phyloP scores from a whole-genome alignment of 2,888 invertebrate species.

The Leptothorax acervorum region DNA sequence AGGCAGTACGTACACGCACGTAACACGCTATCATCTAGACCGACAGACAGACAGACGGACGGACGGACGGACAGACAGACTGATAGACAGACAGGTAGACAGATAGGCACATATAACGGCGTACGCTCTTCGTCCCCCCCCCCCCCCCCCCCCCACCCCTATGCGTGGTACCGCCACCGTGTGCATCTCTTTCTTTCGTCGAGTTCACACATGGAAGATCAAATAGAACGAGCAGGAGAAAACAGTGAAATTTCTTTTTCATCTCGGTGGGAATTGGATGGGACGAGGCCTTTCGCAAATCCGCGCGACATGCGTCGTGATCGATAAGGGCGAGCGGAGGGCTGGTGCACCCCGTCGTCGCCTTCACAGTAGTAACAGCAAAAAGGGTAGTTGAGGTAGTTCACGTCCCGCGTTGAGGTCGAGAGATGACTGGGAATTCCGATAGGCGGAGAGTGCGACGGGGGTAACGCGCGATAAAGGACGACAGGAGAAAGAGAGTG shows the following conservation, averaged over 20 bases:
- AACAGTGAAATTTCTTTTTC: slow-evolving; percentile 58
- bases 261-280: slow-evolving; percentile 58
- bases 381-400: slow-evolving; percentile 56
- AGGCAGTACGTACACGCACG: slow-evolving; percentile 59
- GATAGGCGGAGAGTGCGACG: slow-evolving; percentile 6
- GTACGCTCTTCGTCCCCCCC: not conserved
- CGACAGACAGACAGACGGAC: not conserved
- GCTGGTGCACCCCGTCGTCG: slow-evolving; percentile 66
- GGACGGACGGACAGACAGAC: not conserved
- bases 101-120: slow-evolving; percentile 20
- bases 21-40: not conserved
- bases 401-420: slow-evolving; percentile 56
- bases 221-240: not conserved
- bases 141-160: not conserved
- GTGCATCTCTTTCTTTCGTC: not conserved
- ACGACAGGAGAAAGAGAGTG: slow-evolving; percentile 29
- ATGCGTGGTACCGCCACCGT: not conserved
- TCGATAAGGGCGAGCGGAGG: slow-evolving; percentile 74
- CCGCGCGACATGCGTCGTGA: slow-evolving; percentile 75
- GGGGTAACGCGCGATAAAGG: slow-evolving; percentile 10
- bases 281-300: slow-evolving; percentile 56
- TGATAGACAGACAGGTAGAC: slow-evolving; percentile 46
- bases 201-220: slow-evolving; percentile 7
- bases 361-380: slow-evolving; percentile 12
- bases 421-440: slow-evolving; percentile 65